phyloP scores from a whole-genome alignment of 2,113 vertebrate species.

The Anhinga rufa region DNA sequence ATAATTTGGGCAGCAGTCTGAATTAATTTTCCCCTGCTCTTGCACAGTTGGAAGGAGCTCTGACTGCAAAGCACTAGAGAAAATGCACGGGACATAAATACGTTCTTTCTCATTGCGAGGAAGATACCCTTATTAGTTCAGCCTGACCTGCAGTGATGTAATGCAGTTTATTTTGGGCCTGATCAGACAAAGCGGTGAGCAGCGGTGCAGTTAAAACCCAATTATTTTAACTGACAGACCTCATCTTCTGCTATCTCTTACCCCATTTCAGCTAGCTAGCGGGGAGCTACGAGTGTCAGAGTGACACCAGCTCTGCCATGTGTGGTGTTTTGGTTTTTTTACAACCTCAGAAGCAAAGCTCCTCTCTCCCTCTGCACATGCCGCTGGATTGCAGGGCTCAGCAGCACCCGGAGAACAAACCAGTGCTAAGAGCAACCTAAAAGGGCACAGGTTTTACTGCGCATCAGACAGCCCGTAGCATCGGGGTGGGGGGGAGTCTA shows the following conservation, averaged over 20 bases:
- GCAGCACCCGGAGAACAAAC: neutral
- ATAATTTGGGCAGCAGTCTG: slow-evolving; percentile 16
- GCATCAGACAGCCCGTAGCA: neutral
- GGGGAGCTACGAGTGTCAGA: neutral
- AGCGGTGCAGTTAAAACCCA: neutral
- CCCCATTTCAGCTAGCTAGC: neutral
- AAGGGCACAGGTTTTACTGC: neutral
- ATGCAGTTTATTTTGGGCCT: slow-evolving; percentile 47
- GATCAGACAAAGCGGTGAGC: slow-evolving; percentile 11
- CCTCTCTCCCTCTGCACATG: neutral
- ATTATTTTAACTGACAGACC: slow-evolving; percentile 3
- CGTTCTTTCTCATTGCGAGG: neutral
- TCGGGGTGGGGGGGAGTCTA: neutral
- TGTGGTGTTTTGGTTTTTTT: neutral
- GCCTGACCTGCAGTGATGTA: slow-evolving; percentile 16
- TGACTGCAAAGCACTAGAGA: neutral
- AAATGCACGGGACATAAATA: neutral
- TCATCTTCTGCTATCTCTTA: neutral
- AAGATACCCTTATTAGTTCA: neutral
- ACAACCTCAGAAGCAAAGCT: neutral
- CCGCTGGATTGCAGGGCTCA: neutral
- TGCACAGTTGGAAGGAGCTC: neutral
- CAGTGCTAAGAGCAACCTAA: neutral
- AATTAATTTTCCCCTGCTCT: slow-evolving; percentile 9
- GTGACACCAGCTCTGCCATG: accelerated